A percentile compares a stretch with the other conserved stretches of the same genome.
Conservation (phyloP, 2,113 vertebrate genomes). For the Varanus komodoensis region DNA sequence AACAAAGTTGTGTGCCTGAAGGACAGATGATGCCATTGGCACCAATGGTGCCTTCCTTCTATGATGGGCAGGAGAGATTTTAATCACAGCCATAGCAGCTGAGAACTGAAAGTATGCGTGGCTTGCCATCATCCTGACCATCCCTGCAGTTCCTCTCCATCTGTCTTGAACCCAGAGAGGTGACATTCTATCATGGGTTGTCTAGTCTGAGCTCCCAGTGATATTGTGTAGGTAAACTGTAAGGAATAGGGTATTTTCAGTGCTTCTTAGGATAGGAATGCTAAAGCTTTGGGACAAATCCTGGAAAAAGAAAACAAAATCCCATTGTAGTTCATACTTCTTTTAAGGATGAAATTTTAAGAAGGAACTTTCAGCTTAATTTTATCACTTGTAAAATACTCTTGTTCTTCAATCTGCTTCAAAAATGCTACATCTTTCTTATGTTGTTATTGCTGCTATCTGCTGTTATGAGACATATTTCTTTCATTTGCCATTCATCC, state of each 20-base stretch:
- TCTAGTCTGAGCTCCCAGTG: background rate
- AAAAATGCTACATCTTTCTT: conserved; percentile 44
- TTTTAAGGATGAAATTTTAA: background rate
- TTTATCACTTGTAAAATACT: conserved; percentile 49
- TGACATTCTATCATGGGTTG: background rate
- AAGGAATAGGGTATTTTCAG: background rate
- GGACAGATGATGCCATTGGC: background rate
- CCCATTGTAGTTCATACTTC: background rate
- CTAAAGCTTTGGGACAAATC: background rate
- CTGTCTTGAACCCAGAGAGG: too few species aligned
- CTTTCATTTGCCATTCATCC: background rate
- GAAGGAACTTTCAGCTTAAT: background rate
- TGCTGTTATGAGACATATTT: conserved; percentile 31
- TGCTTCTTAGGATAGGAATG: background rate
- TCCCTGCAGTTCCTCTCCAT: too few species aligned
- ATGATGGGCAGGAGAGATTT: background rate
- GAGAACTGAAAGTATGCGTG: too few species aligned
- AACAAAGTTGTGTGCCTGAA: background rate
- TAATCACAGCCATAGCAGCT: background rate
- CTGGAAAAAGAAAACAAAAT: background rate
- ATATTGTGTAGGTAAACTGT: background rate
- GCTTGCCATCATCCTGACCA: too few species aligned
- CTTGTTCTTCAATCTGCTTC: conserved; percentile 46
- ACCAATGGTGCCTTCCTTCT: background rate
- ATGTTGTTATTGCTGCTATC: conserved; percentile 53